These are phyloP conservation scores for Melanitta fusca DNA, from an alignment of 2,797 vertebrate genomes.

Conservation along the genomic window DNA sequence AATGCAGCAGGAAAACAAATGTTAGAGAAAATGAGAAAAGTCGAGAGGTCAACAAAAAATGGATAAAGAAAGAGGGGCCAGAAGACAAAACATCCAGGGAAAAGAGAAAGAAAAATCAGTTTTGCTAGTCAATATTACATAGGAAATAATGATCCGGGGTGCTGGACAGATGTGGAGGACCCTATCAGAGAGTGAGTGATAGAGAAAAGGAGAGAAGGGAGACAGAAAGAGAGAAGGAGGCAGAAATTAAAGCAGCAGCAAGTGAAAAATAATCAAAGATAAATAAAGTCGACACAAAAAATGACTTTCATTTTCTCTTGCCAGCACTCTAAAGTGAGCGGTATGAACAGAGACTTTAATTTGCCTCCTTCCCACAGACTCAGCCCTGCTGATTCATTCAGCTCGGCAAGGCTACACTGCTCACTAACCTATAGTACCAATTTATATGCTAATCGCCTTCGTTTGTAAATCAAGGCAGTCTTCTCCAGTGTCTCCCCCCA, in stretches of 20 bases:
- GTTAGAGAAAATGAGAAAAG: neutral
- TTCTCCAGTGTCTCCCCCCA: neutral
- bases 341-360: conserved; percentile 18
- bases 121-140: neutral
- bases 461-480: conserved; percentile 57
- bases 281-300: conserved; percentile 45
- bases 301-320: conserved; percentile 43
- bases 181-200: neutral
- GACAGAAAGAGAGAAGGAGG: neutral
- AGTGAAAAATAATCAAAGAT: conserved; percentile 30
- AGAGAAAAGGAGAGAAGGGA: neutral
- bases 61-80: neutral
- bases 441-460: conserved; percentile 72
- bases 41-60: neutral
- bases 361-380: conserved; percentile 27
- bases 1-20: neutral
- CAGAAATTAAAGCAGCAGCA: neutral
- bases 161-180: neutral
- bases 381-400: conserved; percentile 27
- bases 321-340: neutral
- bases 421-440: conserved; percentile 46
- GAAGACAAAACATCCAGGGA: neutral
- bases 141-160: neutral
- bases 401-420: neutral
- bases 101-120: neutral